phyloP scores from a whole-genome alignment of 2,797 vertebrate genomes.

The Denticeps clupeoides region DNA sequence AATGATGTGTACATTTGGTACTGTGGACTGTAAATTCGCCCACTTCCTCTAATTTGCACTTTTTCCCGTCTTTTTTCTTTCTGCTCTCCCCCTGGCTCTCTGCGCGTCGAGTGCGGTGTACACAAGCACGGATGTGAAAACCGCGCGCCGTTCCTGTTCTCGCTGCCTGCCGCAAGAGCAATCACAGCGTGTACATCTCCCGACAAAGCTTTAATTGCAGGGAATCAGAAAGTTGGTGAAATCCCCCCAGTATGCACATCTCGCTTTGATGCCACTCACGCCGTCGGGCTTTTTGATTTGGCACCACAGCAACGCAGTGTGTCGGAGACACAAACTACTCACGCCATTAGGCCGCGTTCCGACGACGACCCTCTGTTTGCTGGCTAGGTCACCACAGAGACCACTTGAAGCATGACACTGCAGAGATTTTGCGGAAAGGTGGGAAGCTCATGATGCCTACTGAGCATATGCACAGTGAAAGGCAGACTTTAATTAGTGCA shows the following conservation, averaged over 20 bases:
- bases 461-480: too few relatives aligned
- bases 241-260: constrained; percentile 34
- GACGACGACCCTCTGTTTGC: constrained; percentile 8
- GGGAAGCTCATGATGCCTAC: too few relatives aligned
- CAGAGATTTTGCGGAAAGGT: too few relatives aligned
- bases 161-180: constrained; percentile 13
- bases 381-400: constrained; percentile 37
- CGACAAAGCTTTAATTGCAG: constrained; percentile 43
- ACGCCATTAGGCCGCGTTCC: constrained; percentile 32
- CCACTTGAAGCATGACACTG: too few relatives aligned
- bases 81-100: background rate
- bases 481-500: too few relatives aligned
- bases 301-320: constrained; percentile 33
- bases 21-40: too few relatives aligned
- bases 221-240: constrained; percentile 39
- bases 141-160: background rate
- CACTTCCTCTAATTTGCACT: too few relatives aligned
- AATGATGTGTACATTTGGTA: too few relatives aligned
- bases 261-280: constrained; percentile 40
- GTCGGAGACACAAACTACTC: constrained; percentile 38
- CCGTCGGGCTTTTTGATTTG: constrained; percentile 43
- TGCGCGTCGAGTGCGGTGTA: constrained; percentile 25
- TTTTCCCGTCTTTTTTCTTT: too few relatives aligned
- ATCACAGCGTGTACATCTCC: constrained; percentile 32
- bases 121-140: too few relatives aligned